phyloP scores from a whole-genome alignment of 1,140 invertebrate genomes.

The Physella acuta region DNA sequence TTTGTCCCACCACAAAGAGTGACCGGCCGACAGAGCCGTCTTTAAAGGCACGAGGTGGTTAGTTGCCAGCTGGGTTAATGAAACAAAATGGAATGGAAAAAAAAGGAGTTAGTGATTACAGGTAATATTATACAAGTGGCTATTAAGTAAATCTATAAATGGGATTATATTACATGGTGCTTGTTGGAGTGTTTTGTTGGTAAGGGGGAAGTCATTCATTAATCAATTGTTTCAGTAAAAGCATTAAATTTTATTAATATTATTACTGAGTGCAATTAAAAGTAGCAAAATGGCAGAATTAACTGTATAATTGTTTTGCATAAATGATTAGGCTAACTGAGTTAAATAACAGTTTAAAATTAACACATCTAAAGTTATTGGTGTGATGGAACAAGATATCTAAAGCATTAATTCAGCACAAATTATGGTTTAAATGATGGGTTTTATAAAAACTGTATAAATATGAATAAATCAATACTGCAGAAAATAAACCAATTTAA shows the following conservation, averaged over 20 bases:
- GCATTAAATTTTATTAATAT: neutral
- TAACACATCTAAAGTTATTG: constrained; percentile 8
- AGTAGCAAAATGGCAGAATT: neutral
- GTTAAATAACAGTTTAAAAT: neutral
- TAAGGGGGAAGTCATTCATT: neutral
- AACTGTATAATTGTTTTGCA: neutral
- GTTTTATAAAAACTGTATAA: neutral
- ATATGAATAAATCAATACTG: too few species aligned
- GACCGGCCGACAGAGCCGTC: constrained; percentile 1
- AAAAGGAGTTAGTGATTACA: constrained; percentile 14
- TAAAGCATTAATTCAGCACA: constrained; percentile 7
- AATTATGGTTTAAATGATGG: neutral
- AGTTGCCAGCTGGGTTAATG: constrained; percentile 22
- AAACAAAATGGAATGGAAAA: constrained; percentile 18
- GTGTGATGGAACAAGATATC: neutral
- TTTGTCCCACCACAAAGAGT: constrained; percentile 12
- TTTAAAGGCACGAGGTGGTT: constrained; percentile 18
- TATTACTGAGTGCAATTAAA: neutral
- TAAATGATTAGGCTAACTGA: neutral
- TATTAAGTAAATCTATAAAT: neutral
- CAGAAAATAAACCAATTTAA: too few species aligned
- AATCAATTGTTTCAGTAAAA: neutral
- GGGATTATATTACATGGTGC: neutral
- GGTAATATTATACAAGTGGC: neutral
- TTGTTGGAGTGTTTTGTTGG: too few species aligned